phyloP scores from a whole-genome alignment of 2,113 vertebrate species.

The Manacus vitellinus region DNA sequence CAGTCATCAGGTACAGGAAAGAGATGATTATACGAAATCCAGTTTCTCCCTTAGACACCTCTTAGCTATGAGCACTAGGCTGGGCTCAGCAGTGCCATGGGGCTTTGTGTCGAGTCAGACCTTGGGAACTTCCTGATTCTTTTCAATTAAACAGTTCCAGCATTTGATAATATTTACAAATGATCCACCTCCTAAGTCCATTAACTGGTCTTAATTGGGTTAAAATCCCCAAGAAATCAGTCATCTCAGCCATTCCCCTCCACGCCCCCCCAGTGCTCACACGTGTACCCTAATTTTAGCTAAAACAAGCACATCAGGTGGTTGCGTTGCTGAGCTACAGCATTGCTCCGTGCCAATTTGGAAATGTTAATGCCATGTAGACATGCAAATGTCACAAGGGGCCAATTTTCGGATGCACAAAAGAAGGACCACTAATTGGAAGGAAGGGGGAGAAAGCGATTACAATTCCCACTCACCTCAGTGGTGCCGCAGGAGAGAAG shows the following conservation, averaged over 20 bases:
- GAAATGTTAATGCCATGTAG: neutral
- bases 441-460: neutral
- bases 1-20: slow-evolving; percentile 1
- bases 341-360: neutral
- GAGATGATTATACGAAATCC: neutral
- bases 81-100: neutral
- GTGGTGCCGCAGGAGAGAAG: neutral
- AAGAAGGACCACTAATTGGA: neutral
- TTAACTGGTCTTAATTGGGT: slow-evolving; percentile 35
- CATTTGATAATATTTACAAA: slow-evolving; percentile 52
- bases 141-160: slow-evolving; percentile 32
- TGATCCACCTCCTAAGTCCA: slow-evolving; percentile 7
- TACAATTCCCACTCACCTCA: neutral
- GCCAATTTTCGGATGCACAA: neutral
- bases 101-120: neutral
- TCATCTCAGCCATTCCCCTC: neutral
- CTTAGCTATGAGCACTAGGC: neutral
- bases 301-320: neutral
- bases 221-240: slow-evolving; percentile 37
- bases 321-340: neutral
- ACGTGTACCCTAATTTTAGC: neutral
- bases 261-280: neutral
- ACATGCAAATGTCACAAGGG: neutral
- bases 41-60: neutral
- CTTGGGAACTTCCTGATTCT: neutral